Evolutionary conservation across 2,888 invertebrate genomes (phyloP), one percentile per base, ranked within the genome.

Genomic region (Idaea dimidiata): DNA sequence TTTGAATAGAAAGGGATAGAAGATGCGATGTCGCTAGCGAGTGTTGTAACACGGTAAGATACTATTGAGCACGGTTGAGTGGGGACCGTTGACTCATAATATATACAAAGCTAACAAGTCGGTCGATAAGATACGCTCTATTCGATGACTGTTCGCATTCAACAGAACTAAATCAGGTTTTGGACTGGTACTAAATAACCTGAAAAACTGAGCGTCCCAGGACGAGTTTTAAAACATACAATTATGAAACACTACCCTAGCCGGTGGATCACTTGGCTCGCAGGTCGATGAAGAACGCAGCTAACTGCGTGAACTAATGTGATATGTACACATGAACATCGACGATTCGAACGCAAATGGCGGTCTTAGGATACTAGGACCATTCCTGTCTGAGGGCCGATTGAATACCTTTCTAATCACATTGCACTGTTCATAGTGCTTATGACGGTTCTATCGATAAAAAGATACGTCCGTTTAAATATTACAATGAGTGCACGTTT

Each of bases 381-480:
- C 60, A 60, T 60, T 58, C 33, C 63, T 63, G 60, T 63, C 60
- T 63, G 63, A 63, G 63, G 63, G 63, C 63, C 58, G 63, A 43
- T 43, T 62, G 62, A 53, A 7, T n/a, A 53, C 8, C 6, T 43
- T 16, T 31, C 16, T 31, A 17, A 56, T 66, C 58, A 77, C 76
- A 77, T 67, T 77, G 75, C 72, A 57, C 55, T 57, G 10, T 16
- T 16, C 24, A 17, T 17, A 60, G 43, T 67, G 71, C 70, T 62
- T 6, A 6, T 76, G 73, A 69, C 70, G 71, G 75, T 66, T 75
- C 73, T 64, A 10, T 61, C 59, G 58, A 55, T n/a, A 1, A n/a
- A 6, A 18, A 43, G 62, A 56, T 4, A 6, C 43, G 59, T 57
- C 73, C 66, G 73, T 72, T 66, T 57, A 75, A 72, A 73, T 57